A percentile compares a stretch with the other conserved stretches of the same genome.
Conservation (phyloP, 2,888 invertebrate genomes). For the Drosophila sordidula region DNA sequence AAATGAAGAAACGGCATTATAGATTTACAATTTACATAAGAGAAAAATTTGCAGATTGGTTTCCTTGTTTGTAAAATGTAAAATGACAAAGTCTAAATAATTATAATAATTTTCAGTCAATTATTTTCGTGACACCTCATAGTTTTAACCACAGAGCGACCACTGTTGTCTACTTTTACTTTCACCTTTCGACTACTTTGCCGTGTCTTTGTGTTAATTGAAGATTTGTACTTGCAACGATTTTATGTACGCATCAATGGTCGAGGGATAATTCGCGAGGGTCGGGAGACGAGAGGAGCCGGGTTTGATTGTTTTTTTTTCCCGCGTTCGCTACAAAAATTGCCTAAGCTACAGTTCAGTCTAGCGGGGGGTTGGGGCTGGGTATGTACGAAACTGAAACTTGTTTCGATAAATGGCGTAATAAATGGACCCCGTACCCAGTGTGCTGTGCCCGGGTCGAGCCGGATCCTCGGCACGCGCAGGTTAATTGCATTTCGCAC, state of each 20-base stretch:
- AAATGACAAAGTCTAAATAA: too few relatives aligned
- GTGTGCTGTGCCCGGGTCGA: constrained; percentile 12
- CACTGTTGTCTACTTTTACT: constrained; percentile 1
- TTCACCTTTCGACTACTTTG: constrained; percentile 18
- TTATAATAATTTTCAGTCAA: too few relatives aligned
- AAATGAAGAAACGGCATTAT: too few relatives aligned
- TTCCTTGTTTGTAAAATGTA: too few relatives aligned
- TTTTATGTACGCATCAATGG: constrained; percentile 66
- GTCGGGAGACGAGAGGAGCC: too few relatives aligned
- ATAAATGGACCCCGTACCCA: constrained; percentile 48
- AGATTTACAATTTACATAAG: too few relatives aligned
- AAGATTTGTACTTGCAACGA: constrained; percentile 72
- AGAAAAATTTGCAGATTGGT: too few relatives aligned
- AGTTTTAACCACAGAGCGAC: neutral
- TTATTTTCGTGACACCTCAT: too few relatives aligned
- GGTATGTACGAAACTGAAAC: constrained; percentile 41
- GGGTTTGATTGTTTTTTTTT: constrained; percentile 15
- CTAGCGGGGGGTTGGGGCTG: too few relatives aligned
- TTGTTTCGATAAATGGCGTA: constrained; percentile 60
- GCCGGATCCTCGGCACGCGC: constrained; percentile 67
- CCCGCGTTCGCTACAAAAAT: constrained; percentile 10
- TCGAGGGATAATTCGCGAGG: constrained; percentile 40
- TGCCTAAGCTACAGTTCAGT: neutral
- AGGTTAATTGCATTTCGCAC: constrained; percentile 76
- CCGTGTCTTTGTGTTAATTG: constrained; percentile 68